phyloP scores from a whole-genome alignment of 2,888 invertebrate species.

The Lissonota sp. region DNA sequence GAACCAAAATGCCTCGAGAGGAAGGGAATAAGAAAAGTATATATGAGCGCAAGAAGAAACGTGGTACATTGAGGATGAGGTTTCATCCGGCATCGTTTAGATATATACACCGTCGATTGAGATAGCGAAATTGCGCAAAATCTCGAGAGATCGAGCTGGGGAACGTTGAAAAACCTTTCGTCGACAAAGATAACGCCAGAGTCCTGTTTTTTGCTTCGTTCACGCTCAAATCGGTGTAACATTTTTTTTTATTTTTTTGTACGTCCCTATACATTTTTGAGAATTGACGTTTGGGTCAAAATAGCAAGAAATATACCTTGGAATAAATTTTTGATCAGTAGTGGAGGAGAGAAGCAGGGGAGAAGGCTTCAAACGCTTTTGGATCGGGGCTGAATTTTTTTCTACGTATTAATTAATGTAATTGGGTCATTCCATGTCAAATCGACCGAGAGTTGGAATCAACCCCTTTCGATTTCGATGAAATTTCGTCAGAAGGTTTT shows the following conservation, averaged over 20 bases:
- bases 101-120: conserved; percentile 74
- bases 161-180: neutral
- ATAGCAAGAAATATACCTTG: no score
- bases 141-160: neutral
- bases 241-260: neutral
- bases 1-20: conserved; percentile 39
- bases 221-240: neutral
- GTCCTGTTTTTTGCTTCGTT: neutral
- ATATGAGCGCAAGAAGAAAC: conserved; percentile 44
- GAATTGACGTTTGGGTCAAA: no score
- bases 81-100: conserved; percentile 76
- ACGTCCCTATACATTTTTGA: no score
- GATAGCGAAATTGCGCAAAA: conserved; percentile 74
- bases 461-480: no score
- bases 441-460: no score
- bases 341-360: no score
- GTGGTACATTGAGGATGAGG: conserved; percentile 37
- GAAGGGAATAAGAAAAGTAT: conserved; percentile 64
- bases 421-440: no score
- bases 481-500: no score
- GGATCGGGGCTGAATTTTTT: no score
- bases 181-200: neutral
- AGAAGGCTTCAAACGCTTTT: no score
- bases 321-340: no score
- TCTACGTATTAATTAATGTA: no score